Base-by-base conservation (phyloP, 2,113 vertebrate species). In the Thunnus maccoyii region DNA sequence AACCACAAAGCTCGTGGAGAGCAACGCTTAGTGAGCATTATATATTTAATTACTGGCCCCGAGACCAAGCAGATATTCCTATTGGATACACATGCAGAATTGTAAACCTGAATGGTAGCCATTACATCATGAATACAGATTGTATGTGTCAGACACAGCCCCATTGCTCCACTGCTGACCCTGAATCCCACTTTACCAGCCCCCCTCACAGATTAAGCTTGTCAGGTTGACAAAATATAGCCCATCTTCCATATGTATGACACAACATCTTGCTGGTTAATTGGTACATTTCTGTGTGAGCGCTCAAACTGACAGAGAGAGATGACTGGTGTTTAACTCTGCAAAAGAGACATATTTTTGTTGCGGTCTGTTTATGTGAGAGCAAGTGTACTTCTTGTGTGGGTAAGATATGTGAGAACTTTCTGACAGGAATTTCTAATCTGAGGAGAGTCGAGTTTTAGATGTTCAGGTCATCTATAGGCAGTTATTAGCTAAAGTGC, bases 191-290 rank as follows among this genome's bases (percentile, higher is more conserved):
- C 55, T 50, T 36, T 18, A 12, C 16, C 58, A 32, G 46, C 41
- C 27, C 54, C 47, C 22, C 22, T 22, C n/a, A 46, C 54, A 30
- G 16, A 30, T 63, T 48, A 54, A 41, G 36, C 36, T 72, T 78
- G 71, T 62, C 81, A 70, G 54, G 15, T 52, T 56, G 65, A 58
- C 30, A 74, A 55, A 61, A 69, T 25, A 47, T 13, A 56, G 30
- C 32, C 36, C 20, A 22, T 71, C 18, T 4, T 86, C 51, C 77
- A 75, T 82, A 79, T 72, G 69, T 74, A 82, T 70, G 65, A 76
- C 51, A 69, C 74, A 71, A 46, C 46, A 76, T 62, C 69, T 67
- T 51, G 70, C 54, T 55, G 51, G 83, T 79, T 82, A 85, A 82
- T 81, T 76, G 81, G 64, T 69, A 73, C 10, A 25, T 63, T 54